Evolutionary conservation across 2,797 vertebrate genomes (phyloP).

Genomic region (Danio albolineatus): DNA sequence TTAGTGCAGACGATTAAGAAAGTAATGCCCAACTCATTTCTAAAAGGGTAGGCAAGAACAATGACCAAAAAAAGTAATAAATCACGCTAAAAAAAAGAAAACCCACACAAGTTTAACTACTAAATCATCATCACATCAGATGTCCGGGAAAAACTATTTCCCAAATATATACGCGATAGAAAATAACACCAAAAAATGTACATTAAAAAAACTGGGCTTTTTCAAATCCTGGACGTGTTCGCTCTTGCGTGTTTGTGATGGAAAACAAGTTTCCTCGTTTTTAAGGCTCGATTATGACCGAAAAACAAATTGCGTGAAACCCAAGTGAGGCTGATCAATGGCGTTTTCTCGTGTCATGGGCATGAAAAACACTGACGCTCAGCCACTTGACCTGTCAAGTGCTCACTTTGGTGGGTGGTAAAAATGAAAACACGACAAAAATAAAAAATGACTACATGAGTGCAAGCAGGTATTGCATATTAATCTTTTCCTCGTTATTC

Average conservation of each 20-base stretch:
- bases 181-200: constrained; percentile 89
- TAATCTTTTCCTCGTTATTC: constrained; percentile 76
- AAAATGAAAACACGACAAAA: constrained; percentile 81
- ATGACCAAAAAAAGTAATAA: constrained; percentile 76
- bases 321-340: constrained; percentile 68
- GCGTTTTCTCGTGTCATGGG: constrained; percentile 43
- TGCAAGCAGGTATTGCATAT: constrained; percentile 99
- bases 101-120: constrained; percentile 87
- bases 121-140: constrained; percentile 88
- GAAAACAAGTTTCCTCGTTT: constrained; percentile 85
- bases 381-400: constrained; percentile 79
- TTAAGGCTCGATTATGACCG: constrained; percentile 92
- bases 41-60: constrained; percentile 83
- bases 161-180: constrained; percentile 83
- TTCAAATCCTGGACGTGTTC: constrained; percentile 83
- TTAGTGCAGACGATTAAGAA: constrained; percentile 99
- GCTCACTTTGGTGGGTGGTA: constrained; percentile 92
- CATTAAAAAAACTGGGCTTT: constrained; percentile 90
- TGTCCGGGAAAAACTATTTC: constrained; percentile 83
- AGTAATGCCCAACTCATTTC: constrained; percentile 97
- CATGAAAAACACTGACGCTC: constrained; percentile 56
- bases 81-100: constrained; percentile 83
- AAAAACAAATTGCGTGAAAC: constrained; percentile 76
- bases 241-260: constrained; percentile 82
- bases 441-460: constrained; percentile 84